Percentiles rank a stretch among this genome's conserved stretches.
phyloP scores from a whole-genome alignment of 2,113 vertebrate species.

The Nycticorax nycticorax region DNA sequence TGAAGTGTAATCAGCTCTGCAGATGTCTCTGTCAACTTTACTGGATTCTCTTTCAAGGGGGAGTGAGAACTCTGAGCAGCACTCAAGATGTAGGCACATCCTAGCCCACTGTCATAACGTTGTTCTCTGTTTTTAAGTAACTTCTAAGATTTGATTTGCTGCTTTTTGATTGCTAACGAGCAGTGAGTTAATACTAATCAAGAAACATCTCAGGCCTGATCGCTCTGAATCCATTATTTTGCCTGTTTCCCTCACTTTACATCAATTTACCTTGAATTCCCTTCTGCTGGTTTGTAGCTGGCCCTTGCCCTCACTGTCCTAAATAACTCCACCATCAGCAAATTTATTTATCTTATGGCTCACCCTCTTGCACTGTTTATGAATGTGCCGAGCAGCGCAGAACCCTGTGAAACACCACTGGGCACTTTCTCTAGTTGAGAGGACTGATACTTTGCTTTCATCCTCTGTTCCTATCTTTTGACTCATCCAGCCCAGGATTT shows the following conservation, averaged over 20 bases:
- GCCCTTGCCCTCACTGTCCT: background rate
- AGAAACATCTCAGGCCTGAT: background rate
- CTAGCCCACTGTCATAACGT: background rate
- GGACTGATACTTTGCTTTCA: background rate
- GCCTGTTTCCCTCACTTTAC: background rate
- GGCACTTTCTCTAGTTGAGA: background rate
- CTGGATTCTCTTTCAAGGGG: background rate
- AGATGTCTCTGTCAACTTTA: conserved; percentile 9
- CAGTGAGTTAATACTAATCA: background rate
- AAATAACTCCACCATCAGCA: background rate
- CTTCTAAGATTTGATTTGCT: background rate
- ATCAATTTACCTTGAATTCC: background rate
- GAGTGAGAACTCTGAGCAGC: background rate
- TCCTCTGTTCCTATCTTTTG: background rate
- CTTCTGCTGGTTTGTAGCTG: background rate
- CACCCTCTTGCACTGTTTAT: background rate
- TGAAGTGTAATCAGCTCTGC: background rate
- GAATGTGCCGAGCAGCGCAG: background rate
- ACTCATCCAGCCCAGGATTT: background rate
- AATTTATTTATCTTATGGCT: background rate
- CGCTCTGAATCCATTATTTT: background rate
- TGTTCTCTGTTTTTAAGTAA: background rate
- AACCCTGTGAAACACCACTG: background rate
- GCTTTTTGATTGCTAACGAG: background rate
- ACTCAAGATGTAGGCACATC: background rate